phyloP scores from a whole-genome alignment of 2,888 invertebrate species.

The Osmoderma eremita region DNA sequence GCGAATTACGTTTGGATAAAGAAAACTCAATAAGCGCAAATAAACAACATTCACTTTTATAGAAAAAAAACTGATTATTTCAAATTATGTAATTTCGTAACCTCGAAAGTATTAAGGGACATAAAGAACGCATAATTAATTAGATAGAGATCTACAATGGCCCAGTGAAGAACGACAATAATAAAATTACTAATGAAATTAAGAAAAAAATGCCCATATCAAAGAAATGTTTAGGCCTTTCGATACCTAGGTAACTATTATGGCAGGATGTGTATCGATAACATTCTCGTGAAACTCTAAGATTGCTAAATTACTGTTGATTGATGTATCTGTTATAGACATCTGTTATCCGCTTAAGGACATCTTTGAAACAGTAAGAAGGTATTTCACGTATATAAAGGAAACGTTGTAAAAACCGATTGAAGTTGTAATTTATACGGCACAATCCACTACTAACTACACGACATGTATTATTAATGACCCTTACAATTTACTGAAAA shows the following conservation, averaged over 20 bases:
- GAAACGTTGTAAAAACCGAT: neutral
- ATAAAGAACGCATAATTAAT: too few species aligned
- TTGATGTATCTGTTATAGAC: slow-evolving; percentile 8
- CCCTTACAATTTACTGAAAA: neutral
- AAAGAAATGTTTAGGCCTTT: too few species aligned
- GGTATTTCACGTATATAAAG: neutral
- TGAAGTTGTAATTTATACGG: slow-evolving; percentile 16
- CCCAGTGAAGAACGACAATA: neutral
- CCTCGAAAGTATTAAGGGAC: too few species aligned
- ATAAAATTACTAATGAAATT: too few species aligned
- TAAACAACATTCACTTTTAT: neutral
- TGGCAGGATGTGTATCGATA: neutral
- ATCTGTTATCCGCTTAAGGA: slow-evolving; percentile 14
- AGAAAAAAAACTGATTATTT: slow-evolving; percentile 2
- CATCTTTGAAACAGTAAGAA: neutral
- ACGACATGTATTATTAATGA: slow-evolving; percentile 19
- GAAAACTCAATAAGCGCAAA: slow-evolving; percentile 15
- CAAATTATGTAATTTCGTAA: neutral
- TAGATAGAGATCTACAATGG: too few species aligned
- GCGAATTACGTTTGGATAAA: neutral
- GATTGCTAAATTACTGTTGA: slow-evolving; percentile 12
- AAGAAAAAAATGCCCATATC: too few species aligned
- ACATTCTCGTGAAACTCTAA: neutral
- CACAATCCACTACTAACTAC: slow-evolving; percentile 12
- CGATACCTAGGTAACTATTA: neutral